phyloP scores from a whole-genome alignment of 2,888 invertebrate genomes.

The Volucella inanis region DNA sequence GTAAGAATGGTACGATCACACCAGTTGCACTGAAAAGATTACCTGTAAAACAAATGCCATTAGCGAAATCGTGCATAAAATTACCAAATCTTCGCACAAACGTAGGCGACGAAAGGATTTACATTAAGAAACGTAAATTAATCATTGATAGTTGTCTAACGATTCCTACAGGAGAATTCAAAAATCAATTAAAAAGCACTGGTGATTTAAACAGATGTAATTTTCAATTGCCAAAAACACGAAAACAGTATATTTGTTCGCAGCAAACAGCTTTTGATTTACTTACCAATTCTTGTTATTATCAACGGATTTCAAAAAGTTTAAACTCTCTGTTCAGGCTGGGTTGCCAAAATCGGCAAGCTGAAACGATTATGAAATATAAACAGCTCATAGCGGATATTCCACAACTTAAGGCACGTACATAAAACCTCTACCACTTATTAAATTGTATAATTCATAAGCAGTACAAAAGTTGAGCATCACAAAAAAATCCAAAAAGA shows the following conservation, averaged over 20 bases:
- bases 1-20: slow-evolving; percentile 7
- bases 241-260: slow-evolving; percentile 74
- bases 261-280: slow-evolving; percentile 80
- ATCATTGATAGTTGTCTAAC: slow-evolving; percentile 77
- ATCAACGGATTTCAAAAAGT: slow-evolving; percentile 44
- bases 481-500: no score
- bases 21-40: not conserved
- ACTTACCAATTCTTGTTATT: slow-evolving; percentile 77
- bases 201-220: slow-evolving; percentile 1
- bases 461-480: no score
- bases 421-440: no score
- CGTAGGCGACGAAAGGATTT: not conserved
- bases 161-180: slow-evolving; percentile 74
- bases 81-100: not conserved
- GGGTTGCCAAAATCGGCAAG: slow-evolving; percentile 66
- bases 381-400: slow-evolving; percentile 66
- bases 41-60: not conserved
- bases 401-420: slow-evolving; percentile 31
- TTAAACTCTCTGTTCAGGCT: slow-evolving; percentile 76
- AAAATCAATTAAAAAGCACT: slow-evolving; percentile 68
- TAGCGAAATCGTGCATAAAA: not conserved
- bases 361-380: slow-evolving; percentile 68
- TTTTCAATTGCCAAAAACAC: slow-evolving; percentile 75
- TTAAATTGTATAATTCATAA: no score
- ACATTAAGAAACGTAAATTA: slow-evolving; percentile 75